phyloP scores from a whole-genome alignment of 2,797 vertebrate species.

The Sandelia bainsii region DNA sequence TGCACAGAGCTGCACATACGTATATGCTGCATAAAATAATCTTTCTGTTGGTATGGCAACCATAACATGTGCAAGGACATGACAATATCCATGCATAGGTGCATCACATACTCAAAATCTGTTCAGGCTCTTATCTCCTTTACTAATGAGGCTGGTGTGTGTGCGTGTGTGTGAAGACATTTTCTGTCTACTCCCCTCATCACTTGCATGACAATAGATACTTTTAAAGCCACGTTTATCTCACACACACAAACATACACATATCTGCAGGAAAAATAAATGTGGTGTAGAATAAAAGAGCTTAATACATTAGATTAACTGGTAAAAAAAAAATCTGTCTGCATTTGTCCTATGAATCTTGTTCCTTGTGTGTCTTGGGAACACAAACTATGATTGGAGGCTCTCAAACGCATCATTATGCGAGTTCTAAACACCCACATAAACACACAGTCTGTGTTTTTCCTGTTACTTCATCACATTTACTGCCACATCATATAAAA shows the following conservation, averaged over 20 bases:
- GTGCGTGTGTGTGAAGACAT: conserved; percentile 21
- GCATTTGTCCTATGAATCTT: conserved; percentile 51
- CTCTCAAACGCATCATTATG: conserved; percentile 63
- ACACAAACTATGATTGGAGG: conserved; percentile 38
- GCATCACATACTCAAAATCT: conserved; percentile 10
- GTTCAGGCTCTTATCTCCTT: conserved; percentile 9
- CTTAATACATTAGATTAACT: conserved; percentile 14
- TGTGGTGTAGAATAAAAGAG: conserved; percentile 1
- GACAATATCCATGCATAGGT: conserved; percentile 11
- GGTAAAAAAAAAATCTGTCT: conserved; percentile 12
- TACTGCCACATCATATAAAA: conserved; percentile 35
- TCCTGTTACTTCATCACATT: conserved; percentile 34
- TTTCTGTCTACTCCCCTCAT: conserved; percentile 32
- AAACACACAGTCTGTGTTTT: conserved; percentile 5
- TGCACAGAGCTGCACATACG: conserved; percentile 30
- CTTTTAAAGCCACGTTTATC: conserved; percentile 22
- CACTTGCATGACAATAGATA: conserved; percentile 46
- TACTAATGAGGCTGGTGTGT: conserved; percentile 10
- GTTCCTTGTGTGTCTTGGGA: conserved; percentile 63
- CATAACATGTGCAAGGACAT: conserved; percentile 47
- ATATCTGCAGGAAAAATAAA: conserved; percentile 8
- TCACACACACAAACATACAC: conserved; percentile 6
- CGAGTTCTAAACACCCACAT: conserved; percentile 14
- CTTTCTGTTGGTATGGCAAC: conserved; percentile 73
- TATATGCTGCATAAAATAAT: conserved; percentile 49